phyloP scores from a whole-genome alignment of 2,888 invertebrate species.

The Chymomyza procnemis region DNA sequence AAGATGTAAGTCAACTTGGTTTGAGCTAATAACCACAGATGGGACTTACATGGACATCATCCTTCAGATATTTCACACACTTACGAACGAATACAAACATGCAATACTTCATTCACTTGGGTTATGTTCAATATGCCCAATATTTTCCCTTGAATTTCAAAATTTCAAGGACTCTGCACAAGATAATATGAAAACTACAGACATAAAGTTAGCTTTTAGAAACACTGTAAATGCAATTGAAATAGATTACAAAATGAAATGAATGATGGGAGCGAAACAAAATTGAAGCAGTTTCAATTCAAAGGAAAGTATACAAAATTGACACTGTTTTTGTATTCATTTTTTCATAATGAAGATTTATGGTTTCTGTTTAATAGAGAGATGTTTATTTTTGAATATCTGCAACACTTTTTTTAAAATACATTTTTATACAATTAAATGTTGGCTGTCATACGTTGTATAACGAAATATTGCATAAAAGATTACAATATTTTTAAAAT shows the following conservation, averaged over 20 bases:
- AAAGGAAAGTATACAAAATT: too few relatives aligned
- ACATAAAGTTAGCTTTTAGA: conserved; percentile 17
- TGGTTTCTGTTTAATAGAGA: too few relatives aligned
- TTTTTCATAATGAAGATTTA: too few relatives aligned
- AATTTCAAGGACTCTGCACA: not conserved
- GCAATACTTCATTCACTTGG: conserved; percentile 11
- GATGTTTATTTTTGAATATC: too few relatives aligned
- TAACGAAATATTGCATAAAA: too few relatives aligned
- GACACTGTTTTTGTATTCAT: too few relatives aligned
- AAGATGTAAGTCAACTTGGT: conserved; percentile 63
- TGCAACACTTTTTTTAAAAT: too few relatives aligned
- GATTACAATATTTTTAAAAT: too few relatives aligned
- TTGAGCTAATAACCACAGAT: conserved; percentile 67
- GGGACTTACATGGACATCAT: not conserved
- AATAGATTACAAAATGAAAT: conserved; percentile 55
- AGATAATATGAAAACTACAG: conserved; percentile 35
- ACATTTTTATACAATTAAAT: too few relatives aligned
- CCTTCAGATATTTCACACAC: conserved; percentile 43
- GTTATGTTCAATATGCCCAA: conserved; percentile 51
- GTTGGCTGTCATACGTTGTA: too few relatives aligned
- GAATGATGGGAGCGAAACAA: conserved; percentile 43
- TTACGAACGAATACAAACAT: conserved; percentile 34
- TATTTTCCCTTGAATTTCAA: conserved; percentile 10
- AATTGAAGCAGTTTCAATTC: too few relatives aligned
- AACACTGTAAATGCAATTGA: not conserved